phyloP scores from a whole-genome alignment of 2,888 invertebrate species.

The Agriopis leucophaearia region DNA sequence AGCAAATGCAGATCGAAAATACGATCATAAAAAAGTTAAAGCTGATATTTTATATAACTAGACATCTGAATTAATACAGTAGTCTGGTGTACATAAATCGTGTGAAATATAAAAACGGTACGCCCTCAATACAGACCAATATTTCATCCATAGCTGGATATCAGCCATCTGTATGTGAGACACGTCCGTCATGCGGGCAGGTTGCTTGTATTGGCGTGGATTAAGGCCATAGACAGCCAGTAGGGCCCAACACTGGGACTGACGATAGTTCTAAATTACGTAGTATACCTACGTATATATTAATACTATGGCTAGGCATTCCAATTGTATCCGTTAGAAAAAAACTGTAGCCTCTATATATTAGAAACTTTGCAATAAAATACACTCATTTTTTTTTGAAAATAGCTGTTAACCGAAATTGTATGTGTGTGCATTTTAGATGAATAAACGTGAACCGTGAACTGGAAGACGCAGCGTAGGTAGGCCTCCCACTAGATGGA shows the following conservation, averaged over 20 bases:
- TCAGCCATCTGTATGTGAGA: constrained; percentile 49
- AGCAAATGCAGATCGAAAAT: constrained; percentile 7
- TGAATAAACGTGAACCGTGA: no score
- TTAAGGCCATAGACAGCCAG: constrained; percentile 37
- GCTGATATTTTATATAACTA: constrained; percentile 10
- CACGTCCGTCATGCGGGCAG: constrained; percentile 61
- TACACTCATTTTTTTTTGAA: no score
- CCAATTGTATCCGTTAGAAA: no score
- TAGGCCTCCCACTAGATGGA: no score
- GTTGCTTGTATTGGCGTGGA: constrained; percentile 53
- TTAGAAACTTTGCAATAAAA: no score
- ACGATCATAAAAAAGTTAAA: constrained; percentile 4
- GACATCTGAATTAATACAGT: constrained; percentile 17
- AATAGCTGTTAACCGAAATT: no score
- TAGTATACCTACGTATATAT: no score
- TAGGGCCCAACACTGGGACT: constrained; percentile 23
- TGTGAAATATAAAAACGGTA: constrained; percentile 19
- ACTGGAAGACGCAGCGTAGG: no score
- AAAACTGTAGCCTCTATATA: no score
- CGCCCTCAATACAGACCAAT: constrained; percentile 26
- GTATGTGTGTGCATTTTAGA: no score
- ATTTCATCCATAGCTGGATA: constrained; percentile 33
- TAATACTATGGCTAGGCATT: no score
- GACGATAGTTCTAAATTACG: not conserved
- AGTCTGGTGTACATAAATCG: constrained; percentile 20